Base-by-base conservation (phyloP, 2,113 vertebrate genomes). In the Camelus bactrianus region DNA sequence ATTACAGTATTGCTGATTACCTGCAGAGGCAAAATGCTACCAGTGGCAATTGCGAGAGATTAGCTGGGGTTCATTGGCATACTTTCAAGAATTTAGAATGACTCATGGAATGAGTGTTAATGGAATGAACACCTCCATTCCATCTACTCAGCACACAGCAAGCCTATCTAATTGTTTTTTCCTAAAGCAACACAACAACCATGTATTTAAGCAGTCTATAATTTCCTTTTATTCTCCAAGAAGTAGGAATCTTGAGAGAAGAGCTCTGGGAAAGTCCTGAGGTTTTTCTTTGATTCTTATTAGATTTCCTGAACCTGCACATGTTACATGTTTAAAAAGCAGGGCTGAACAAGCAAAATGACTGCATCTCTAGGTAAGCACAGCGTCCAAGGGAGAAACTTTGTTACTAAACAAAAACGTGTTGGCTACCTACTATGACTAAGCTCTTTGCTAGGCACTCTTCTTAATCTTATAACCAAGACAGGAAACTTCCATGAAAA, bases 51-150 rank as follows among this genome's bases (percentile, higher is more conserved):
- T 84, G 35, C 3, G 5, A 19, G 48, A 24, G 91, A 79, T 84
- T 96, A 83, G 76, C 70, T 87, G 50, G 69, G 50, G 14, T 80
- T 90, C 81, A 32, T 13, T 84, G 70, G 64, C 52, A 32, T 87
- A 35, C 26, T 79, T 89, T 95, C 46, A 92, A 87, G 64, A 83
- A 84, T 83, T 75, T 52, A 58, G 52, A 95, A 80, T 93, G 62
- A 52, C 38, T 85, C 35, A 26, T 6, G n/a, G 75, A 93, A 85
- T 81, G 72, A 54, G 48, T 76, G 17, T 52, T 92, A 88, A 58
- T 62, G 35, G 50, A 86, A 75, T 35, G 58, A 94, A 77, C 60
- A 56, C 1, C 42, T 84, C 72, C 64, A 54, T 72, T n/a, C 73
- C 28, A 73, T 67, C 50, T 79, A 58, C n/a, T 93, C 13, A 17